Base-by-base conservation (phyloP, 2,888 invertebrate genomes). In the Lepidocyrtinus sp. region DNA sequence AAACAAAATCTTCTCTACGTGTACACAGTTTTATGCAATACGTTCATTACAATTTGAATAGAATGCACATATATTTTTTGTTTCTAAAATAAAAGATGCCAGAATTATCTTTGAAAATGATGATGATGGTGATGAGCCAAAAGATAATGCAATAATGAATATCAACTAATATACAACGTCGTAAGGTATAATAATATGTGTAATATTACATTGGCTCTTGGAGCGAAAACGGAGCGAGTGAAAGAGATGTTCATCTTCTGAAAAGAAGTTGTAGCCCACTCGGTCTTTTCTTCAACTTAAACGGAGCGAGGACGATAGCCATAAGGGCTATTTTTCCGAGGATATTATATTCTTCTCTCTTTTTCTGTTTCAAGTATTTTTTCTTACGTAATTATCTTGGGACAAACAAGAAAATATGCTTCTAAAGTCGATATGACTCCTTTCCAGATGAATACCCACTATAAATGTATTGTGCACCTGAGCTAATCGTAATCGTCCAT, bases 311-410 rank as follows among this genome's bases (percentile, higher is more conserved):
- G 24, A 71, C 36, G 62, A 69, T 69, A 62, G 75, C 75, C 75
- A 75, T 69, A 75, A 69, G 75, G 75, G 75, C 68, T 75, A 45
- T 68, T 75, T 75, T 72, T 75, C 55, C 27, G 21, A 45, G 45
- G 45, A 46, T 12, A 27, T 12, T 27, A 5, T 12, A 27, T 12
- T 26, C 17, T 36, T 26, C 15, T 2, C 65, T 63, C 65, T n/a
- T 12, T 26, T 19, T 74, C n/a, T 55, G 9, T 46, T 25, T 17
- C 26, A 36, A 24, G 65, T 55, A 36, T 36, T 36, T 36, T 36
- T 36, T 36, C 36, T 36, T 36, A 55, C 59, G 26, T 65, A 74
- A 74, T 74, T 74, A 74, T 75, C 67, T 22, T 68, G 61, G 24
- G 75, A 36, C 27, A 64, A 72, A 72, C n/a, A 63, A 65, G 36